Base-by-base conservation (phyloP, 92 coral and sea anemone genomes). In the Porites rus region DNA sequence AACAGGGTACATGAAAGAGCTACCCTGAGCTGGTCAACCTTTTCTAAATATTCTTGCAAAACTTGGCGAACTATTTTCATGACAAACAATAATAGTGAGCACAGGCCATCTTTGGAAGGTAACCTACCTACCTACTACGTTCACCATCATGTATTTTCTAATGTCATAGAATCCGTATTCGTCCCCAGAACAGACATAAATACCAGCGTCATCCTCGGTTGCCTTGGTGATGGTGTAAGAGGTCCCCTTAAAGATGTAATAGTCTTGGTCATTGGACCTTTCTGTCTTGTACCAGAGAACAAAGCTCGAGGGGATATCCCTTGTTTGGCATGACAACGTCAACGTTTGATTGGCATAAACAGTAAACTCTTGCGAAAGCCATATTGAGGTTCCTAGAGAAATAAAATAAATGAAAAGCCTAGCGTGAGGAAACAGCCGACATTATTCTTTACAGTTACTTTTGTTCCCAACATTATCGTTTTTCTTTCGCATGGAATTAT, bases 121-220 rank as follows among this genome's bases (percentile, higher is more conserved):
- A 8, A 28, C 21, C 19, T 51, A 31, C 77, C 46, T n/a, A 83
- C 87, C 80, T 62, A 83, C 63, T 7, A 83, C 87, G 59, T 73
- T 83, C 20, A 83, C 73, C 62, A 83, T 2, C 21, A 74, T 7
- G 87, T 63, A 61, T 3, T 18, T 51, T 5, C 10, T 60, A 62
- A 83, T 63, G 14, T 21, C 87, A 79, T 80, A 83, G 25, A 25
- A 2, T 74, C 87, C 87, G 80, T 80, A 83, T 22, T 74, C 87
- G 20, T 62, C 38, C 1, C 28, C 73, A 6, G 74, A 20, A 51
- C 87, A 83, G 0, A 21, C 43, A 73, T 73, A 83, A 61, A 83
- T 51, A 9, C 62, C 80, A 17, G 72, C 63, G 53, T 83, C 80
- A 13, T 83, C 13, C 50, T 64, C 3, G 9, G 65, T 72, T 83